Conservation (phyloP, 2,797 vertebrate genomes). For the Acestrorhynchus altus region DNA sequence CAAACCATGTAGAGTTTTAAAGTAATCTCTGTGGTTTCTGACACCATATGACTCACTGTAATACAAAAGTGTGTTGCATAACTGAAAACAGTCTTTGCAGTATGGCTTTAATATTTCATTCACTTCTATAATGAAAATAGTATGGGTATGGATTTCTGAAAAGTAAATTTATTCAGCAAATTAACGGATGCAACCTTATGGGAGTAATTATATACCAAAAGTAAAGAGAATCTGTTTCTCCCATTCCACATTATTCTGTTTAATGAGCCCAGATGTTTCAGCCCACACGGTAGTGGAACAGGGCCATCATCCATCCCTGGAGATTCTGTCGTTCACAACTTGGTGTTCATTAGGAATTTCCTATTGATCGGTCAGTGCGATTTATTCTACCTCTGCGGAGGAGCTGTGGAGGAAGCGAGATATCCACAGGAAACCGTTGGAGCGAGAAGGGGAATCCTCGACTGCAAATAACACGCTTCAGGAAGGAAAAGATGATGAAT, state of each 20-base stretch:
- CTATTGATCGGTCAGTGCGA: conserved; percentile 52
- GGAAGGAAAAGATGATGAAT: conserved; percentile 55
- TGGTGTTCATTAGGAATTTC: conserved; percentile 56
- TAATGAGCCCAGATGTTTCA: conserved; percentile 51
- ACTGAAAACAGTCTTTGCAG: no score
- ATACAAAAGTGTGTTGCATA: no score
- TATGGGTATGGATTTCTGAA: neutral
- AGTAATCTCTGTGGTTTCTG: no score
- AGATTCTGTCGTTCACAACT: conserved; percentile 46
- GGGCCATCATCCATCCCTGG: conserved; percentile 46
- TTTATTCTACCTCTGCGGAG: conserved; percentile 45
- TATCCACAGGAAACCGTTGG: conserved; percentile 33
- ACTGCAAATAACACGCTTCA: conserved; percentile 1
- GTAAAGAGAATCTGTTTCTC: conserved; percentile 46
- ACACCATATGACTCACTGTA: no score
- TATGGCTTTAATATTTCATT: no score
- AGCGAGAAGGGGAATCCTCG: conserved; percentile 36
- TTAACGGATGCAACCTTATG: neutral
- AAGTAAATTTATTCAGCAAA: neutral
- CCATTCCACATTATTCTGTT: conserved; percentile 25
- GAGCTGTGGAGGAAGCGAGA: conserved; percentile 41
- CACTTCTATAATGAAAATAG: no score
- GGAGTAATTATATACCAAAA: conserved; percentile 35
- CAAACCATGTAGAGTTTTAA: no score
- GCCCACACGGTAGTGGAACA: conserved; percentile 42